These are phyloP conservation scores for Arion vulgaris DNA, from an alignment of 1,140 invertebrate genomes.

Conservation along the genomic window DNA sequence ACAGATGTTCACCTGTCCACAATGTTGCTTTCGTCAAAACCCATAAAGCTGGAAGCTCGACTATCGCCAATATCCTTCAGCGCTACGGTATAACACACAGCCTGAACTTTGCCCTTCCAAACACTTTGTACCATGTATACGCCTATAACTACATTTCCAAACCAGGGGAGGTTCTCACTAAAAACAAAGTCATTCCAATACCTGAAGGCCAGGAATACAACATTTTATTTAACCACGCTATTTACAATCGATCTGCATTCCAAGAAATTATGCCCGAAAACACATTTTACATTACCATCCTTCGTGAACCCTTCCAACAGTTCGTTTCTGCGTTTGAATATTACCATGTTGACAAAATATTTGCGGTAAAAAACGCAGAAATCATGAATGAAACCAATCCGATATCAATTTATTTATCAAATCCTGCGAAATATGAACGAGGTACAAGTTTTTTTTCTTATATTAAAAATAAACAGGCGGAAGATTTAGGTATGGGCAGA, in stretches of 20 bases:
- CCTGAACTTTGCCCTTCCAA: constrained; percentile 47
- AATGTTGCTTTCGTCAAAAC: constrained; percentile 52
- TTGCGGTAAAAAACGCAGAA: constrained; percentile 11
- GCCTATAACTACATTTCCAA: constrained; percentile 42
- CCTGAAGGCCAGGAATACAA: constrained; percentile 47
- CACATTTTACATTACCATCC: constrained; percentile 57
- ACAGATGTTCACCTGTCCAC: constrained; percentile 26
- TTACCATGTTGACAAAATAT: constrained; percentile 45
- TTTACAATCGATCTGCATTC: constrained; percentile 51
- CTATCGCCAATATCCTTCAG: constrained; percentile 50
- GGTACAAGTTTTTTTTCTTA: constrained; percentile 29
- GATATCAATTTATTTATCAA: constrained; percentile 3
- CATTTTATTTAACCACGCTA: constrained; percentile 56
- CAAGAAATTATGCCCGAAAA: constrained; percentile 51
- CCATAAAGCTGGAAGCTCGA: constrained; percentile 51
- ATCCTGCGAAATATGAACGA: constrained; percentile 1
- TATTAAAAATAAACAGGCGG: constrained; percentile 58
- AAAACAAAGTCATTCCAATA: constrained; percentile 32
- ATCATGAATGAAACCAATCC: constrained; percentile 29
- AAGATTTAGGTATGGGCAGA: constrained; percentile 56
- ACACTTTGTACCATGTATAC: constrained; percentile 21
- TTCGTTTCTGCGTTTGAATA: constrained; percentile 57
- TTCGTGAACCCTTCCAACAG: constrained; percentile 60
- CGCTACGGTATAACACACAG: constrained; percentile 42
- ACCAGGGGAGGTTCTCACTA: constrained; percentile 35